A percentile compares a stretch with the other conserved stretches of the same genome.
phyloP scores from a whole-genome alignment of 2,888 invertebrate species.

The Philereme transversata region DNA sequence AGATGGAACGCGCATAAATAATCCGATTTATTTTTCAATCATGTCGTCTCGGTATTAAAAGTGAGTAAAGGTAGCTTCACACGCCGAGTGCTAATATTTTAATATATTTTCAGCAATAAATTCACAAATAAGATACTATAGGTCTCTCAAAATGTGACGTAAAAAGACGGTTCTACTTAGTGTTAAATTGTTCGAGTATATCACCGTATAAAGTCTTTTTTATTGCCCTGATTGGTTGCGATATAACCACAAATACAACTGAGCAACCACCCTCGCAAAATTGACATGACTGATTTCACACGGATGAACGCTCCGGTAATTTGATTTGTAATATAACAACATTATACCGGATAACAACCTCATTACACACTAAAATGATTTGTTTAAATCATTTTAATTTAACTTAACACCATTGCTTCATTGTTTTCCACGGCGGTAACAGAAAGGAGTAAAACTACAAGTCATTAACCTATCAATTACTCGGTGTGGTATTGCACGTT shows the following conservation, averaged over 20 bases:
- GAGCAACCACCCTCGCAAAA: conserved; percentile 19
- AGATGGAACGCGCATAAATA: conserved; percentile 11
- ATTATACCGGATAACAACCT: conserved; percentile 28
- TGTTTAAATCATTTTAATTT: conserved; percentile 43
- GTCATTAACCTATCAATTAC: conserved; percentile 64
- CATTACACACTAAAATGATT: conserved; percentile 29
- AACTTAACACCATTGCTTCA: conserved; percentile 49
- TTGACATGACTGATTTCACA: conserved; percentile 22
- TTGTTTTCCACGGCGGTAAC: conserved; percentile 48
- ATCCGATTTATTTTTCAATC: conserved; percentile 32
- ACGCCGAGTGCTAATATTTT: too few species aligned
- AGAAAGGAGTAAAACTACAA: conserved; percentile 59
- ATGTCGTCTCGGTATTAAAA: conserved; percentile 18
- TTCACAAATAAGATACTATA: too few species aligned
- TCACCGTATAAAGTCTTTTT: too few species aligned
- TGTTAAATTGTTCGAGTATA: conserved; percentile 21
- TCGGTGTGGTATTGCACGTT: conserved; percentile 37
- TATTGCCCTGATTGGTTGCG: conserved; percentile 24
- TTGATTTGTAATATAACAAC: conserved; percentile 18
- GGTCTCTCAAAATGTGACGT: too few species aligned
- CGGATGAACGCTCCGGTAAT: conserved; percentile 24
- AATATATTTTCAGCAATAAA: too few species aligned
- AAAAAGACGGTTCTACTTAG: too few species aligned
- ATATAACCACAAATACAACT: conserved; percentile 13
- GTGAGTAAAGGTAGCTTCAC: not conserved